Evolutionary conservation across 2,888 invertebrate species (phyloP).

Genomic region (Pyrochroa serraticornis): DNA sequence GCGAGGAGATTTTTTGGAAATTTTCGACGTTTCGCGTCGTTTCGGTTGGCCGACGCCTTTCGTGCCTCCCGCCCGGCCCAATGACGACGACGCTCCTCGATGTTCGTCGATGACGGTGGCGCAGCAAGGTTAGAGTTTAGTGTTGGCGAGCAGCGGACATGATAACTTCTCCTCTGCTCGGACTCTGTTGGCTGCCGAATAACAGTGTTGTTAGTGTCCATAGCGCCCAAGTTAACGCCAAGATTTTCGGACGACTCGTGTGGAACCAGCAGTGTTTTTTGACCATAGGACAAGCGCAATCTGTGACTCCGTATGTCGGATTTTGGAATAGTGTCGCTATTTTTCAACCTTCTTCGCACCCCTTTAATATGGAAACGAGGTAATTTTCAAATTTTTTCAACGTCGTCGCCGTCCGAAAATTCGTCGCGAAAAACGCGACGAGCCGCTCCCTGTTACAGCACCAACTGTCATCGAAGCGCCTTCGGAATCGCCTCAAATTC

Average conservation of each 20-base stretch:
- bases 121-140: conserved; percentile 47
- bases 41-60: conserved; percentile 53
- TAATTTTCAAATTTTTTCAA: conserved; percentile 32
- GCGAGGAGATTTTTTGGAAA: conserved; percentile 13
- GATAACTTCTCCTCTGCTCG: conserved; percentile 61
- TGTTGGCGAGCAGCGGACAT: conserved; percentile 59
- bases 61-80: conserved; percentile 47
- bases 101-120: conserved; percentile 58
- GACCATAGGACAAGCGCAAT: conserved; percentile 49
- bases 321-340: conserved; percentile 55
- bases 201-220: conserved; percentile 55
- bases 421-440: too few species aligned
- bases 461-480: neutral
- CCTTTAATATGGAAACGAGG: conserved; percentile 55
- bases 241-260: conserved; percentile 50
- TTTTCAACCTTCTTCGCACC: conserved; percentile 47
- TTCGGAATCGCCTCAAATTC: neutral
- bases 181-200: conserved; percentile 58
- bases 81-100: conserved; percentile 32
- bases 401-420: conserved; percentile 8
- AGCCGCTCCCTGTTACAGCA: neutral
- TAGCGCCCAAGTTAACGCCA: conserved; percentile 32
- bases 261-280: conserved; percentile 54
- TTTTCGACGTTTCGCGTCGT: conserved; percentile 56
- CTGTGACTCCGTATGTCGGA: conserved; percentile 55